These are phyloP conservation scores for Drosophila anomelani DNA, from an alignment of 2,888 invertebrate species.

Conservation along the genomic window DNA sequence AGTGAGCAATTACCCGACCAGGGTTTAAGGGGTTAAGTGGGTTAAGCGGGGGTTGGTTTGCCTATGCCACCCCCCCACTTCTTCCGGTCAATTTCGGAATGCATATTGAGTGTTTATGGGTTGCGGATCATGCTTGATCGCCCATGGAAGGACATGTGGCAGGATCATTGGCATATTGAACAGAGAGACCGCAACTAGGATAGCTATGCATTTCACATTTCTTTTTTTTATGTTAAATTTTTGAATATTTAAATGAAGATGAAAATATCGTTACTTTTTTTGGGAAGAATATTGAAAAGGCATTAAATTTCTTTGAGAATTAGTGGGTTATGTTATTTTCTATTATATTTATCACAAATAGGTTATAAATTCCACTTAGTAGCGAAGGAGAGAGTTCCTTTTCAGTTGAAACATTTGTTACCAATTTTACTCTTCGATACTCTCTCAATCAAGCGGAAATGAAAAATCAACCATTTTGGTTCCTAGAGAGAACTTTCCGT, in stretches of 20 bases:
- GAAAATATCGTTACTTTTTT: not conserved
- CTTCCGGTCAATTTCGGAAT: conserved; percentile 78
- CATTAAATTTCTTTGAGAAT: no score
- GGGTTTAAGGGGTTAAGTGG: conserved; percentile 38
- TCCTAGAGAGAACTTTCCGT: not conserved
- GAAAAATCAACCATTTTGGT: no score
- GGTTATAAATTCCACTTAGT: no score
- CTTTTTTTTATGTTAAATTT: not conserved
- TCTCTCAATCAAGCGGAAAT: no score
- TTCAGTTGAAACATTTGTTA: no score
- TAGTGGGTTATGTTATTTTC: not conserved
- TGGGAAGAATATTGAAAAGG: rapidly evolving
- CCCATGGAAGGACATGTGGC: conserved; percentile 48
- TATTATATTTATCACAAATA: not conserved
- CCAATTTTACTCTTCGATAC: no score
- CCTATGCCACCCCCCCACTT: conserved; percentile 48
- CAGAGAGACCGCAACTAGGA: conserved; percentile 25
- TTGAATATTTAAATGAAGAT: not conserved
- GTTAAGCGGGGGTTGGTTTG: conserved; percentile 19
- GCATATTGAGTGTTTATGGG: conserved; percentile 75
- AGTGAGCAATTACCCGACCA: conserved; percentile 56
- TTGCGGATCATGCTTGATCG: conserved; percentile 73
- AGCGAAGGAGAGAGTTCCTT: no score
- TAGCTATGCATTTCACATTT: not conserved
- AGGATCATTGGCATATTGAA: conserved; percentile 28